phyloP scores from a whole-genome alignment of 2,113 vertebrate species.

The Etheostoma spectabile region DNA sequence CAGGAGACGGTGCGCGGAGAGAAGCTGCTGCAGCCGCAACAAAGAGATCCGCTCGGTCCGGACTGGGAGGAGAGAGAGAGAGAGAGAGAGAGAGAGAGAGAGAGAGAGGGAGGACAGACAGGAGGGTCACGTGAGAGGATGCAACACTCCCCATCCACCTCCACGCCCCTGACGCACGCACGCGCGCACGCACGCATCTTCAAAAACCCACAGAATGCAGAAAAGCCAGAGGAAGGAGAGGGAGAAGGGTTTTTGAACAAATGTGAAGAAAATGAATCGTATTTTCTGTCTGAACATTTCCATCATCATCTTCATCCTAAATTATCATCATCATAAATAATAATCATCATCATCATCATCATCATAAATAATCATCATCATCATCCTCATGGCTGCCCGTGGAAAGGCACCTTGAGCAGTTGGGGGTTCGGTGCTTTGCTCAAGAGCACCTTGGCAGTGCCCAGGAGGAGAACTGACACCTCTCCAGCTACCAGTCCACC shows the following conservation, averaged over 20 bases:
- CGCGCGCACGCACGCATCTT: conserved; percentile 27
- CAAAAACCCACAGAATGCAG: neutral
- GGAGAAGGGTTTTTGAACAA: neutral
- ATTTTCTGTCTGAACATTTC: no score
- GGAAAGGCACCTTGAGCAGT: no score
- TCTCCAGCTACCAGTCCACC: no score
- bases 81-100: no score
- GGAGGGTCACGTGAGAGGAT: conserved; percentile 73
- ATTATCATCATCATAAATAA: no score
- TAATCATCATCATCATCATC: neutral
- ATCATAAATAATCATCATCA: no score
- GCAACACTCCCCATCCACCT: conserved; percentile 56
- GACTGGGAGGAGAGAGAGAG: conserved; percentile 15
- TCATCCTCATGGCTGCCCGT: no score
- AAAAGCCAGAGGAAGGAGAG: no score
- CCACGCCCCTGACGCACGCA: conserved; percentile 56
- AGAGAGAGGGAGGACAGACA: neutral
- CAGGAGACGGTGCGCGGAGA: conserved; percentile 36
- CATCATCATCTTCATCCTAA: neutral
- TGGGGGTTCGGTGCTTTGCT: no score
- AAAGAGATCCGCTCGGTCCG: conserved; percentile 68
- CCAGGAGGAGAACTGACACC: no score
- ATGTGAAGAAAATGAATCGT: no score
- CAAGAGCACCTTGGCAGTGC: no score
- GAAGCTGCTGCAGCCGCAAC: conserved; percentile 68